Base-by-base conservation (phyloP, 2,888 invertebrate species). In the Odontocerum albicorne region DNA sequence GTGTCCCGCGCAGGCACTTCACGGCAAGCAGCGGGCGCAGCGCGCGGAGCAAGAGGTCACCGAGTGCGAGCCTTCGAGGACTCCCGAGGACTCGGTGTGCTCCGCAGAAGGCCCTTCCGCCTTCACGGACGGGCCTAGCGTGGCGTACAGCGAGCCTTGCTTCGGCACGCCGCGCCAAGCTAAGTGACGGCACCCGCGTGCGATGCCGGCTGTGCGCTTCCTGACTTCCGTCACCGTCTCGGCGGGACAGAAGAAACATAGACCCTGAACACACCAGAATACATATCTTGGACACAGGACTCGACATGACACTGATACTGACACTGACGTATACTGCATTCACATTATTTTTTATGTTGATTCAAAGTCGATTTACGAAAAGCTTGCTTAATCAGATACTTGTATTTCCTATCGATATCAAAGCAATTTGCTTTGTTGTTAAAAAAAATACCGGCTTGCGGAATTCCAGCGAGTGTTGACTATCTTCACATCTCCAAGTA, bases 21-120 rank as follows among this genome's bases (percentile, higher is more conserved):
- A 84, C 19, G 76, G 79, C 33, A 79, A 60, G 70, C 65, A 82
- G 75, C 70, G 82, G 72, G 70, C 80, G 75, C 71, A 70, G 71
- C 70, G 79, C 64, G 82, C 82, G 68, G 84, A 77, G 62, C 78
- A 80, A 62, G 86, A 86, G 69, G 80, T 83, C 52, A 86, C 85
- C 62, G 88, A 88, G 71, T 85, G 85, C 13, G 92, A 92, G 73
- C 86, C 87, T 46, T 92, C 92, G 16, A 83, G 90, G 62, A 92
- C 92, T 13, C 92, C 92, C 8, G 93, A 94, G 72, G 94, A 94
- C 73, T 92, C 92, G 1, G 90, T 92, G 36, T 93, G 92, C 73
- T 92, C 92, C 65, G 87, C 84, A 63, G 93, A 93, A 73, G 93
- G 91, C 2, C 88, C 89, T 57, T 86, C 86, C 60, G 86, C 80